A percentile compares a stretch with the other conserved stretches of the same genome.
phyloP scores from a whole-genome alignment of 2,797 vertebrate species.

The Brotula barbata region DNA sequence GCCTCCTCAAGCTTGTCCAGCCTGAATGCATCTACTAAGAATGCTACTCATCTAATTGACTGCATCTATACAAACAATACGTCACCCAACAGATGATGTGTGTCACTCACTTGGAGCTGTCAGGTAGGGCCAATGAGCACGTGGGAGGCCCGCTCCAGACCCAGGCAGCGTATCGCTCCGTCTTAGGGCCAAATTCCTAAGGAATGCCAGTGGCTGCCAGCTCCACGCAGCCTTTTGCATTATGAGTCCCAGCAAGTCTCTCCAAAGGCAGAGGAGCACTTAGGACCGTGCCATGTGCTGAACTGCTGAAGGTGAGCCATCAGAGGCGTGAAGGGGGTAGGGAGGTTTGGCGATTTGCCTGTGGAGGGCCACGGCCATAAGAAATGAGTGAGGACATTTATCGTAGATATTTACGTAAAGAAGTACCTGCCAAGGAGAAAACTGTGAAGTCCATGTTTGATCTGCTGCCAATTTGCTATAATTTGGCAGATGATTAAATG shows the following conservation, averaged over 20 bases:
- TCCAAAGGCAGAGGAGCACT: conserved; percentile 35
- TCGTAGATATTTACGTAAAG: conserved; percentile 29
- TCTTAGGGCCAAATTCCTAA: conserved; percentile 30
- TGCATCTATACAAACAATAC: conserved; percentile 42
- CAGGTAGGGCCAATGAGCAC: conserved; percentile 32
- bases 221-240: conserved; percentile 49
- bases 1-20: conserved; percentile 49
- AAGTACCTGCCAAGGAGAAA: conserved; percentile 17
- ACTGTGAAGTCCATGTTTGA: conserved; percentile 11
- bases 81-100: conserved; percentile 11
- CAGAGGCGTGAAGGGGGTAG: conserved; percentile 26
- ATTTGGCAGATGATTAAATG: background rate
- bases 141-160: conserved; percentile 16
- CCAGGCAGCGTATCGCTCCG: conserved; percentile 31
- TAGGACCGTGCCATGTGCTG: conserved; percentile 44
- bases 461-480: conserved; percentile 5
- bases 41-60: conserved; percentile 38
- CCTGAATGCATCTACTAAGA: conserved; percentile 42
- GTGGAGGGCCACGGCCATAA: conserved; percentile 25
- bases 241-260: conserved; percentile 46
- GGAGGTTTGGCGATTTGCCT: conserved; percentile 28
- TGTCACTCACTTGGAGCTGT: conserved; percentile 14
- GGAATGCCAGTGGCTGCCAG: conserved; percentile 61
- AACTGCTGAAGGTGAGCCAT: conserved; percentile 31
- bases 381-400: conserved; percentile 35